These are phyloP conservation scores for Pionites leucogaster DNA, from an alignment of 2,113 vertebrate genomes.

Conservation along the genomic window DNA sequence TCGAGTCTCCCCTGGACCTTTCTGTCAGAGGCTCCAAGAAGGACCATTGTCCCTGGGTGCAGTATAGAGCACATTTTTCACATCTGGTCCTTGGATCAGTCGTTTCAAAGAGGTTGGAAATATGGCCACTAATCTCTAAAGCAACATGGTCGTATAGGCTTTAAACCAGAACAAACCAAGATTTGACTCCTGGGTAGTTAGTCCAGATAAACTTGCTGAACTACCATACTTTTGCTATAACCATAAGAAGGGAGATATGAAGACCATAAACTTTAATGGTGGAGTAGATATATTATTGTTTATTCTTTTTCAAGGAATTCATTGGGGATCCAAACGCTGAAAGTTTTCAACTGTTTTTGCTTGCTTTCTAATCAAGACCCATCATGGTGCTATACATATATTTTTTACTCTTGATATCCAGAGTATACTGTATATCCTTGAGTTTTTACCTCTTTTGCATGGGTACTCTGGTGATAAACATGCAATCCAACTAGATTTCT, in stretches of 20 bases:
- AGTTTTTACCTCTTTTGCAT: not conserved
- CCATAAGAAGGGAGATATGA: not conserved
- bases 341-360: not conserved
- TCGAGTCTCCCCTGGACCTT: not conserved
- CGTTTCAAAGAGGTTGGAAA: not conserved
- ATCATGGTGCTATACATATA: accelerated
- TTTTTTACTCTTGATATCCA: not conserved
- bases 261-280: not conserved
- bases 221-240: not conserved
- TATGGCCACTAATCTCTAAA: not conserved
- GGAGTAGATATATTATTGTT: not conserved
- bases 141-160: not conserved
- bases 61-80: not conserved
- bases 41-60: not conserved
- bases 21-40: not conserved
- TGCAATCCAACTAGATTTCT: not conserved
- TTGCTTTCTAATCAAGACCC: not conserved
- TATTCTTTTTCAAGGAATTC: not conserved
- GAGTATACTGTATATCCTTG: not conserved
- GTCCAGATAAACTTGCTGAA: not conserved
- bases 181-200: not conserved
- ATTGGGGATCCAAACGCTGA: not conserved
- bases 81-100: not conserved
- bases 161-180: not conserved
- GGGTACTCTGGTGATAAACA: not conserved